Conservation (phyloP, 2,113 vertebrate genomes). For the Hippocampus comes region DNA sequence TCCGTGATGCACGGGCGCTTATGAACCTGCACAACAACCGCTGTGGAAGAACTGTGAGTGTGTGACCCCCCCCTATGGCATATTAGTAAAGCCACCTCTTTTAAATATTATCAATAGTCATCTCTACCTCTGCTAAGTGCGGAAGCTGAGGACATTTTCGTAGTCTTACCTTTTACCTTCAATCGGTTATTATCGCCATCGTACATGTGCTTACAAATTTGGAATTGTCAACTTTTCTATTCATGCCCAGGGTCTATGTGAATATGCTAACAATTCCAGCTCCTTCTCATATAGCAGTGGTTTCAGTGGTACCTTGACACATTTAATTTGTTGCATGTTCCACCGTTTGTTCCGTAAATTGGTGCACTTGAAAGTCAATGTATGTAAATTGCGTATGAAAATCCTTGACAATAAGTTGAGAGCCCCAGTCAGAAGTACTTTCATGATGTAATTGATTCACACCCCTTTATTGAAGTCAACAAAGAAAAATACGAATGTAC, state of each 20-base stretch:
- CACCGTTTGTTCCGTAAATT: no score
- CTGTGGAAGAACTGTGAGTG: slow-evolving; percentile 90
- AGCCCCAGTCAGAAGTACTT: background rate
- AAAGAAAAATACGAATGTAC: background rate
- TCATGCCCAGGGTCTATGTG: background rate
- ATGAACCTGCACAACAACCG: slow-evolving; percentile 99
- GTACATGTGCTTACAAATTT: background rate
- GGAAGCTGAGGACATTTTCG: background rate
- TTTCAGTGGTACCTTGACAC: no score
- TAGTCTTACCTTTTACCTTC: background rate
- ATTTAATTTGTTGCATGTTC: no score
- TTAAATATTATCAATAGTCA: no score
- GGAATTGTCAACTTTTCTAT: no score
- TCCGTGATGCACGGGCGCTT: slow-evolving; percentile 91
- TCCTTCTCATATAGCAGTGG: background rate
- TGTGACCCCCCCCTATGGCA: background rate
- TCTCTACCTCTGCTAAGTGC: no score
- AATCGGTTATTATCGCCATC: no score
- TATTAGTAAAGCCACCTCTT: background rate
- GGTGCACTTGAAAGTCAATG: no score
- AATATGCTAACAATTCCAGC: background rate
- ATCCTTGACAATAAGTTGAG: background rate
- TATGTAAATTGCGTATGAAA: no score
- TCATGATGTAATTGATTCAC: background rate
- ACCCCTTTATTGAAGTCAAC: background rate